Evolutionary conservation across 2,797 vertebrate species (phyloP).

Genomic region (Simalia tracyae): DNA sequence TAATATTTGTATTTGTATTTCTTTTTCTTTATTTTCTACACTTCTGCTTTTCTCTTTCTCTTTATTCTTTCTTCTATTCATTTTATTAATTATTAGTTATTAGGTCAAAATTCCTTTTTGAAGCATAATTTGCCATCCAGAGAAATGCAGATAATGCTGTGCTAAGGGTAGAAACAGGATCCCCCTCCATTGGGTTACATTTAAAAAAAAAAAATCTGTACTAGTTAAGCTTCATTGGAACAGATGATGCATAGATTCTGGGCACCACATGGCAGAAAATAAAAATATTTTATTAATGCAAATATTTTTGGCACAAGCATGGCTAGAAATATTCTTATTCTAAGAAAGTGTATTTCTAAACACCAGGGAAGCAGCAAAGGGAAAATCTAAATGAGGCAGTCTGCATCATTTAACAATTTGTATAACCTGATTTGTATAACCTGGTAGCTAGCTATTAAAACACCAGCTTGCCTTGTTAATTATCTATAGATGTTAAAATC

Average conservation of each 20-base stretch:
- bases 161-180: neutral
- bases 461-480: neutral
- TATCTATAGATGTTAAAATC: neutral
- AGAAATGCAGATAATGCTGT: neutral
- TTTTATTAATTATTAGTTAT: too few relatives aligned
- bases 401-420: neutral
- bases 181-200: neutral
- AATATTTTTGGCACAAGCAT: neutral
- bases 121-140: neutral
- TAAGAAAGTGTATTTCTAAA: neutral
- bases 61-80: too few relatives aligned
- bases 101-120: neutral
- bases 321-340: neutral
- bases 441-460: neutral
- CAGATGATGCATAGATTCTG: neutral
- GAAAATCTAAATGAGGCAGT: neutral
- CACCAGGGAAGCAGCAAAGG: neutral
- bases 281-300: too few relatives aligned
- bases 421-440: neutral
- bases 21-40: too few relatives aligned
- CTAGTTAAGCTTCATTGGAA: neutral
- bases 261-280: neutral
- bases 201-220: neutral
- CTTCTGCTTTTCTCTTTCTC: too few relatives aligned
- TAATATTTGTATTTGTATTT: too few relatives aligned